Base-by-base conservation (phyloP, 1,140 invertebrate genomes). In the Aphelenchoides fujianensis region DNA sequence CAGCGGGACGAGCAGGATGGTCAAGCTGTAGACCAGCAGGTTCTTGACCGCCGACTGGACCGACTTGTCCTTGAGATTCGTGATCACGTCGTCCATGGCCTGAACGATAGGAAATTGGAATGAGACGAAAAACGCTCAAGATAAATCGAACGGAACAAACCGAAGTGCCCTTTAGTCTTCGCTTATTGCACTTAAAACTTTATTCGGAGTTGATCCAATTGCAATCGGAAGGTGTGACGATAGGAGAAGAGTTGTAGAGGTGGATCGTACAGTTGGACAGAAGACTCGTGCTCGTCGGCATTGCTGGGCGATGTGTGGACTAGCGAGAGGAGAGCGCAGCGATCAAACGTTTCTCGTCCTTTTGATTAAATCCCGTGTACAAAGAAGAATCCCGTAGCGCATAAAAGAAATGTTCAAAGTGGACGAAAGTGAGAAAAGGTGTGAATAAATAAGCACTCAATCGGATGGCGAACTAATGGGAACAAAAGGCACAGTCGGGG, bases 1-100 rank as follows among this genome's bases (percentile, higher is more conserved):
- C n/a, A 77, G 57, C 27, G 76, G 76, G 3, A 77, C 48, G 2
- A 68, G 16, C 9, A 77, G 53, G 53, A 77, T 77, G 31, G 70
- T 57, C 19, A 79, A 57, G 57, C 76, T 77, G 62, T 77, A 77
- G n/a, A 67, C 57, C 23, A 80, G 31, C 27, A 78, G 41, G 32
- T 64, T 78, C 54, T 77, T 77, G 27, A 77, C 57, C 5, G 75
- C 27, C 28, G 23, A 41, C 36, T 77, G 68, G 3, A 77, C 75
- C 16, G 27, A 48, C 23, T 31, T 48, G 54, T 77, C 78, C n/a
- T 62, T 36, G 28, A 77, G 52, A 9, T 75, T 69, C 16, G 37
- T 71, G 32, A 79, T 74, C 30, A 77, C 23, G 23, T 76, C 72
- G 19, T 75, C 41, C 72, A 74, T 76, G 68, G 5, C 55, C 34